Percentiles rank a stretch among this genome's conserved stretches.
These are phyloP conservation scores for Pseudorhiza aurosa DNA, from an alignment of 30 jellyfish, hydroid and myxozoan genomes.

Conservation along the genomic window DNA sequence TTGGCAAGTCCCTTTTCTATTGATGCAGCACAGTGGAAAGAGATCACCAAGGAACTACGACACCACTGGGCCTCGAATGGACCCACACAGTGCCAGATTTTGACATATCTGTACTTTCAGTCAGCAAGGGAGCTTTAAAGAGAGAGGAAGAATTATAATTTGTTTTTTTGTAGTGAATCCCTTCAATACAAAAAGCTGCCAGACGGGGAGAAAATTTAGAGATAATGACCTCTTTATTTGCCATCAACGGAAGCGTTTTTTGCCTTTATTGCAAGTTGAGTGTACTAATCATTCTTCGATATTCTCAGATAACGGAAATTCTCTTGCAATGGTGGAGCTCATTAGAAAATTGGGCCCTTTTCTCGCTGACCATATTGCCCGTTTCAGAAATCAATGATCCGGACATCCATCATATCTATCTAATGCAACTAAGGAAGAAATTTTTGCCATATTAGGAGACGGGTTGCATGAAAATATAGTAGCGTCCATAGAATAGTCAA, in stretches of 20 bases:
- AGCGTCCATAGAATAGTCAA: conserved; percentile 21
- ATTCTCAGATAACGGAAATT: conserved; percentile 47
- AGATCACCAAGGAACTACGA: neutral
- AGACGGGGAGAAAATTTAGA: conserved; percentile 40
- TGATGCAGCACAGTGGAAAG: neutral
- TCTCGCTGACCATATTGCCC: conserved; percentile 29
- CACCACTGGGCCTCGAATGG: conserved; percentile 40
- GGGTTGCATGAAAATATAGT: conserved; percentile 7
- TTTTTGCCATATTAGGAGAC: conserved; percentile 19
- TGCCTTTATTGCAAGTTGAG: conserved; percentile 34
- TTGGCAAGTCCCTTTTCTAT: conserved; percentile 28
- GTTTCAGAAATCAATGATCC: conserved; percentile 25
- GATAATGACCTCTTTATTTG: conserved; percentile 50
- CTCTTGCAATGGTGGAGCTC: conserved; percentile 45
- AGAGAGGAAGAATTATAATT: conserved; percentile 26
- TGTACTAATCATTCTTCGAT: conserved; percentile 40
- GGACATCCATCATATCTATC: conserved; percentile 61
- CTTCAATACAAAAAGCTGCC: conserved; percentile 21
- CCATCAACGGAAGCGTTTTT: conserved; percentile 55
- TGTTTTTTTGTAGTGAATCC: conserved; percentile 30
- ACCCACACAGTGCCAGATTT: conserved; percentile 38
- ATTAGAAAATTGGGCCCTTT: conserved; percentile 31
- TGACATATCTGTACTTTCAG: conserved; percentile 35
- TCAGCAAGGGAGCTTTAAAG: conserved; percentile 42
- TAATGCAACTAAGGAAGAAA: conserved; percentile 32